Evolutionary conservation across 2,113 vertebrate species (phyloP), one percentile per base, ranked within the genome.

Genomic region (Phalacrocorax aristotelis): DNA sequence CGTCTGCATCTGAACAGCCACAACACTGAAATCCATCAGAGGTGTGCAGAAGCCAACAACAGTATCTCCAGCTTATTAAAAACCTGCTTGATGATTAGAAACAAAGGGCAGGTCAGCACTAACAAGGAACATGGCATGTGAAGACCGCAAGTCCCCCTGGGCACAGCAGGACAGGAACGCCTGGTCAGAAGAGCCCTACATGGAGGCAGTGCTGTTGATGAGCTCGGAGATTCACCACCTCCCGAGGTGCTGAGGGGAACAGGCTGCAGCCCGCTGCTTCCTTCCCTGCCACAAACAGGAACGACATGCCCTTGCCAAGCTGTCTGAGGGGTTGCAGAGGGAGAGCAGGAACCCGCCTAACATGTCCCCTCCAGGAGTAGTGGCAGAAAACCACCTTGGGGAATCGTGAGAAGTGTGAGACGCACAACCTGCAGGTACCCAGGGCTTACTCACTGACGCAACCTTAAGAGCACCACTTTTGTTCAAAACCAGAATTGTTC

Each of bases 281-380:
- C 48, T 87, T 68, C 30, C 52, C 32, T 13, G 25, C 10, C 36
- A 26, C 36, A 77, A 76, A 57, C 5, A 72, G 49, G 34, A 34
- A n/a, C 1, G 1, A 17, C 3, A 11, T 9, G 15, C 11, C 29
- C 21, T 34, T 27, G 38, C 30, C 27, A 48, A 6, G 21, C 13
- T 61, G 19, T 10, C 62, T 38, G 20, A 75, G 32, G 48, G 32
- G 38, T 70, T 83, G 58, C 48, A 84, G 61, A 75, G 76, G 55
- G 38, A 15, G 14, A 60, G 30, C 36, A 21, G 19, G 7, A 84
- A 54, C 13, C 23, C 30, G 65, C 8, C 10, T 48, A 36, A 52
- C 0, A 1, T 1, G 4, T 20, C 5, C 10, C 1, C 20, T n/a
- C 10, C 8, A 12, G 32, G 30, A 29, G 8, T 23, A 61, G 38